Base-by-base conservation (phyloP, 2,888 invertebrate species). In the Protophormia terraenovae region DNA sequence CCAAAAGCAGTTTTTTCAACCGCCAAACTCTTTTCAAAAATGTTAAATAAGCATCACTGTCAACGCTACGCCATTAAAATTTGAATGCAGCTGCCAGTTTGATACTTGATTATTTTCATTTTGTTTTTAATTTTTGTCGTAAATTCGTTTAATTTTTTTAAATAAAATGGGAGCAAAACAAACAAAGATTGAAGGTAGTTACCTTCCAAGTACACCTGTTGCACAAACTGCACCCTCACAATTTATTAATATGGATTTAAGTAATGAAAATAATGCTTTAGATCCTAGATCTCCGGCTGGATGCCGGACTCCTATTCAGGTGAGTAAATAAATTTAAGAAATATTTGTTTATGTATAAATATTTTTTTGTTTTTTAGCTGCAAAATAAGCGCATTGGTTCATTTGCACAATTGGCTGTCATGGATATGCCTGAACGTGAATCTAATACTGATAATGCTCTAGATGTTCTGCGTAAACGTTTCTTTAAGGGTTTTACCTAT, bases 221-320 rank as follows among this genome's bases (percentile, higher is more conserved):
- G 60, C 77, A 1, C 77, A 85, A 7, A 45, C 47, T 3, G 35
- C 80, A 0, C 69, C 50, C 32, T 29, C 67, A 24, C 45, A 27
- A 19, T 66, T 60, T 16, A 24, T 67, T n/a, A 64, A 38, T 27
- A 60, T 58, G 10, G 35, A 53, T 67, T 6, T 10, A 10, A 16
- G 60, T 19, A 6, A 1, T 0, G 62, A 32, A 3, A 62, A 47
- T n/a, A 19, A 47, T 24, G n/a, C 22, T 12, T 84, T 88, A 0
- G 91, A 91, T 88, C 92, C 92, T 2, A 89, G 91, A 45, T 91
- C 91, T 0, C 91, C 92, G 2, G 89, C 88, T 76, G 89, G 86
- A 2, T 90, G 89, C 14, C 88, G 91, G 2, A 91, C 92, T 0
- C 91, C 92, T 0, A 66, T 92, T 1, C 88, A 87, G 83, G 91